Evolutionary conservation across 1,140 invertebrate genomes (phyloP).

Genomic region (Trypoxylus dichotomus): DNA sequence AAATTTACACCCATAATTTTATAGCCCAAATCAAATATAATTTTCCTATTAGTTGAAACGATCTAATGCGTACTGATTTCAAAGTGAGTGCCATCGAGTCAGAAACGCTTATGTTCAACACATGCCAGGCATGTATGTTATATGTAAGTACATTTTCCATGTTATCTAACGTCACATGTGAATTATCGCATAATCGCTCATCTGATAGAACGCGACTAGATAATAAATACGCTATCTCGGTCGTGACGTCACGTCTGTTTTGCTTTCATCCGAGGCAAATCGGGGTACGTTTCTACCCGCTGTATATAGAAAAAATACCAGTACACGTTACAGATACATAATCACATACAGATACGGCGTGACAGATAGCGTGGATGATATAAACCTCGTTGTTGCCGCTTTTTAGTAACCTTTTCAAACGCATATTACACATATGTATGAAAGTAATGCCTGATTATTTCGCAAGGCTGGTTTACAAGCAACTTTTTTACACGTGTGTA

Average conservation of each 20-base stretch:
- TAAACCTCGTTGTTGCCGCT: not conserved
- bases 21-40: no score
- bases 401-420: constrained; percentile 1
- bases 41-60: no score
- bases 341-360: constrained; percentile 2
- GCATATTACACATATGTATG: not conserved
- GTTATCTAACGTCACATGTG: constrained; percentile 16
- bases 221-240: constrained; percentile 20
- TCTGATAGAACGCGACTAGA: not conserved
- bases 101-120: not conserved
- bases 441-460: not conserved
- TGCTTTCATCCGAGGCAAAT: not conserved
- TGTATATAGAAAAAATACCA: constrained; percentile 8
- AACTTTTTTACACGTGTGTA: constrained; percentile 10
- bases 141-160: not conserved
- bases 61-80: not conserved
- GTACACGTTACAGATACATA: constrained; percentile 22
- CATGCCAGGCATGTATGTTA: not conserved
- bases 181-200: constrained; percentile 16
- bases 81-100: not conserved
- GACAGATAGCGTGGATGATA: not conserved
- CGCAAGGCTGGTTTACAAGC: not conserved
- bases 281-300: not conserved
- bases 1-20: no score
- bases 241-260: constrained; percentile 24